Base-by-base conservation (phyloP, 2,113 vertebrate species). In the Pontoporia blainvillei region DNA sequence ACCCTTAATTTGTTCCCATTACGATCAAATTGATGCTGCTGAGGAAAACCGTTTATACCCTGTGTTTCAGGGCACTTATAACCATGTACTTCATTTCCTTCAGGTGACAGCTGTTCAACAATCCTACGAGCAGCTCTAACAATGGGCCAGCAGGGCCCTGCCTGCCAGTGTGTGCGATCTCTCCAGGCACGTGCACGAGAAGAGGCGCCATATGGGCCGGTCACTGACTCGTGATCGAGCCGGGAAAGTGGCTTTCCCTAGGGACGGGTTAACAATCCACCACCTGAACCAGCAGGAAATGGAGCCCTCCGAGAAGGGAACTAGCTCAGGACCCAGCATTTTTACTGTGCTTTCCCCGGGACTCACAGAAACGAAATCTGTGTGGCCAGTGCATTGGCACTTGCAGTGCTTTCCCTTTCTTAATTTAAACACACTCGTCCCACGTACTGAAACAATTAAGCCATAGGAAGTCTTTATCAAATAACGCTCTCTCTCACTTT, bases 401-500 rank as follows among this genome's bases (percentile, higher is more conserved):
- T 4, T 31, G 61, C 27, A 29, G 64, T 3, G 31, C 39, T 76
- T 75, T 72, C 62, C 66, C 6, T 72, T 72, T 83, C 85, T 61
- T 82, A 52, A 91, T 71, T 57, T 73, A 96, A 93, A 87, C 86
- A 52, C 39, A 6, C 27, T 15, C 3, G 0, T 20, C 78, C 49
- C 20, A 25, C 5, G 1, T 5, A 54, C 76, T 8, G 76, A 21
- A 29, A 94, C 67, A 64, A 31, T 31, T 0, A 66, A 73, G 54
- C 82, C 69, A 36, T 18, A 61, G 73, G 75, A 36, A 27, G 73
- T 61, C 82, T 91, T 89, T 59, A 76, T 29, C 92, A 76, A 91
- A 64, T n/a, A 46, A 46, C 1, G 0, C 6, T 15, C 34, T 8
- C 13, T 67, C 49, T 66, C 5, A 39, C 57, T 93, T 59, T 90